Base-by-base conservation (phyloP, 1,140 invertebrate genomes). In the Stratiolaelaps scimitus region DNA sequence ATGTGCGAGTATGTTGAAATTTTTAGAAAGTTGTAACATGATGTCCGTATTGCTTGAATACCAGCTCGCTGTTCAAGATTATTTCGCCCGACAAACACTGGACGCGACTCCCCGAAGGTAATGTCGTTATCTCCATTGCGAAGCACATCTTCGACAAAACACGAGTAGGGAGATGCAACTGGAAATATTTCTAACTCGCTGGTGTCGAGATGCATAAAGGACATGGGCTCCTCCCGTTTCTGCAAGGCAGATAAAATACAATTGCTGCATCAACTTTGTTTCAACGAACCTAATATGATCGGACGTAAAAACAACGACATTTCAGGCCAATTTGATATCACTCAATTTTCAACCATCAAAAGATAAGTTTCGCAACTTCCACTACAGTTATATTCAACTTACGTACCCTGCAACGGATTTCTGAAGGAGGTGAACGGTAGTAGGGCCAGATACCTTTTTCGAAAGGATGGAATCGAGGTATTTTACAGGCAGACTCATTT, bases 21-120 rank as follows among this genome's bases (percentile, higher is more conserved):
- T 2, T 67, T 64, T 28, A 56, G 56, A 34, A 69, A 68, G 53
- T 70, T 70, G n/a, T 68, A 44, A 48, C 69, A 70, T 7, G 68
- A 68, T 4, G 69, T 68, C 43, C 64, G 40, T 17, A 44, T 48
- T 28, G 40, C 64, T 65, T 65, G 64, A 15, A 65, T 15, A 19
- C 17, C 64, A 17, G 15, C 10, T 5, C 28, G 64, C 23, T 65
- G 23, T n/a, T 26, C 29, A 1, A 44, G 64, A 17, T 28, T 5
- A 13, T 17, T 26, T 40, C 17, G 20, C 13, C 64, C 64, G 4
- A 48, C 64, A 34, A 17, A 23, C 28, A 48, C 4, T 17, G 29
- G 19, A 17, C 45, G 15, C 15, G 19, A 15, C 15, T 65, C 43
- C 15, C 4, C 64, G 28, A 44, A 44, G 17, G 44, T 65, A 29